Evolutionary conservation across 2,113 vertebrate genomes (phyloP).

Genomic region (Alexandromys fortis): DNA sequence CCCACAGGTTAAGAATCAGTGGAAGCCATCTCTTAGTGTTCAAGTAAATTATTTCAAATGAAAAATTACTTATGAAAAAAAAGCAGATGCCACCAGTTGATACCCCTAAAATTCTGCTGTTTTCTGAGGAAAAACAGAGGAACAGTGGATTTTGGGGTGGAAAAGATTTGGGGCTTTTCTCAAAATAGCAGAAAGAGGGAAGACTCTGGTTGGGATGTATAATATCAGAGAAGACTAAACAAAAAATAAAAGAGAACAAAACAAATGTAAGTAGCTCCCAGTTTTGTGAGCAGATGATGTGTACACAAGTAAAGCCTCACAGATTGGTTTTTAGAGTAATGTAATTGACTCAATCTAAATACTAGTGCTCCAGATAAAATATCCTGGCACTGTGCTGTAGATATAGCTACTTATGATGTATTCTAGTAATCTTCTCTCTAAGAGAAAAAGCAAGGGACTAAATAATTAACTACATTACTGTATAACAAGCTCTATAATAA

Average conservation of each 20-base stretch:
- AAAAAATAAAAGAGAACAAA: neutral
- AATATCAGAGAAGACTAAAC: neutral
- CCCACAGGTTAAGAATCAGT: neutral
- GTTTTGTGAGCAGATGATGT: neutral
- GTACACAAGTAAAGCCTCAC: neutral
- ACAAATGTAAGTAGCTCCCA: neutral
- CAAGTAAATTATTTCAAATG: neutral
- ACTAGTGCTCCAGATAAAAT: neutral
- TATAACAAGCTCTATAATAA: neutral
- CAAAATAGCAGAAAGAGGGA: too few species aligned
- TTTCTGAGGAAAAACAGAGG: neutral
- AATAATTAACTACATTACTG: neutral
- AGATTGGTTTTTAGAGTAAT: neutral
- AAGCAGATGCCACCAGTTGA: neutral
- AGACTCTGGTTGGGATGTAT: neutral
- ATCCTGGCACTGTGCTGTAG: neutral
- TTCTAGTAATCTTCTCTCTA: neutral
- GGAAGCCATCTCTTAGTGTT: too few species aligned
- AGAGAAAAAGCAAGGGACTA: neutral
- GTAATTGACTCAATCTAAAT: neutral
- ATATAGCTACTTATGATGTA: neutral
- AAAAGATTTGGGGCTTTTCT: too few species aligned
- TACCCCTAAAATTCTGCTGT: neutral
- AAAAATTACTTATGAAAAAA: neutral
- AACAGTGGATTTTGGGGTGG: neutral